Conservation (phyloP, 2,113 vertebrate species). For the Nannospalax galili region DNA sequence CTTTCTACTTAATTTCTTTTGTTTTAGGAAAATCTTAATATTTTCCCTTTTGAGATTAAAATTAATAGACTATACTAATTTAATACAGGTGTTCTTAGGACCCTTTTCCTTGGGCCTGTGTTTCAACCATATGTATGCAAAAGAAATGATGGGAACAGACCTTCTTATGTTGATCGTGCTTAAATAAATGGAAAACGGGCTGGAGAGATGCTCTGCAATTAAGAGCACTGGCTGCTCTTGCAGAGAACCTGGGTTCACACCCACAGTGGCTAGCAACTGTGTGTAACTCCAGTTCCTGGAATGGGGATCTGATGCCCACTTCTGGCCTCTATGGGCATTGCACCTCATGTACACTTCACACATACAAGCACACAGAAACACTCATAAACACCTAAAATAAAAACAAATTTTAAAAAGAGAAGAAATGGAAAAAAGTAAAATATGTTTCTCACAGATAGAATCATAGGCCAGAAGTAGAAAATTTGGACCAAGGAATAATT, state of each 20-base stretch:
- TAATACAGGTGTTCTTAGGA: not conserved
- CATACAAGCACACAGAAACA: too few relatives aligned
- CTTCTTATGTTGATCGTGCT: not conserved
- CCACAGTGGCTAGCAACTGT: too few relatives aligned
- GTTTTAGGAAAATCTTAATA: not conserved
- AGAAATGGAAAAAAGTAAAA: not conserved
- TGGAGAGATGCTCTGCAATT: too few relatives aligned
- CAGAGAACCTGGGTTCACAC: too few relatives aligned
- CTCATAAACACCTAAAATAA: too few relatives aligned
- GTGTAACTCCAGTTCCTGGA: too few relatives aligned
- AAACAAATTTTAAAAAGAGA: too few relatives aligned
- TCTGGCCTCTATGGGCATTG: too few relatives aligned
- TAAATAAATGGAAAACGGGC: not conserved
- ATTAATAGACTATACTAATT: conserved; percentile 26
- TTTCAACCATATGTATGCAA: not conserved
- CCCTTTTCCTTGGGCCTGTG: conserved; percentile 1
- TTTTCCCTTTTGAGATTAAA: conserved; percentile 39
- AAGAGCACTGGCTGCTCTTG: too few relatives aligned
- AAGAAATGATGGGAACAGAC: not conserved
- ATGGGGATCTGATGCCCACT: too few relatives aligned
- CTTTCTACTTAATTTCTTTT: not conserved
- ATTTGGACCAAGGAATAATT: conserved; percentile 18
- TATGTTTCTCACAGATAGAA: not conserved
- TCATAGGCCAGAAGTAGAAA: conserved; percentile 3
- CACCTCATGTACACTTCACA: too few relatives aligned